Evolutionary conservation across 2,797 vertebrate genomes (phyloP).

Genomic region (Protonibea diacanthus): DNA sequence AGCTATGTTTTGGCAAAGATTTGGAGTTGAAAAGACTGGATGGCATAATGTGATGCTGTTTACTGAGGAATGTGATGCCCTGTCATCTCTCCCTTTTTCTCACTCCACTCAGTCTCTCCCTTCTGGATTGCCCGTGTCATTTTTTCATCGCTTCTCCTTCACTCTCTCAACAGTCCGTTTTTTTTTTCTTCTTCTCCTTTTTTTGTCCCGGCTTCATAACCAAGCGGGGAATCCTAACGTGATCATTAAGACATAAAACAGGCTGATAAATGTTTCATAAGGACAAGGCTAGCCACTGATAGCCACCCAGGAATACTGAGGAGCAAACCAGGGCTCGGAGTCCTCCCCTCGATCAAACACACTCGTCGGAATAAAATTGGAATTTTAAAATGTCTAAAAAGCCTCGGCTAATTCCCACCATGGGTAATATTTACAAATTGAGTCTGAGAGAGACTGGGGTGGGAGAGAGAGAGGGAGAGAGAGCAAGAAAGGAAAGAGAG

Average conservation of each 20-base stretch:
- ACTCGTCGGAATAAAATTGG: constrained; percentile 82
- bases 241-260: constrained; percentile 89
- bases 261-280: constrained; percentile 89
- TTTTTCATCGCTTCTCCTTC: constrained; percentile 67
- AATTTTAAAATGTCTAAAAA: constrained; percentile 86
- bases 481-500: constrained; percentile 68
- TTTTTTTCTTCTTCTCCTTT: constrained; percentile 5
- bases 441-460: constrained; percentile 78
- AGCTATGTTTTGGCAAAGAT: constrained; percentile 84
- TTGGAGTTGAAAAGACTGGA: constrained; percentile 81
- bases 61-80: constrained; percentile 79
- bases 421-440: constrained; percentile 89
- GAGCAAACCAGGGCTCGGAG: constrained; percentile 68
- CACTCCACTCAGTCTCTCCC: constrained; percentile 61
- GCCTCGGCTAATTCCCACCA: constrained; percentile 83
- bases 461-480: constrained; percentile 55
- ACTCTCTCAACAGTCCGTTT: constrained; percentile 59
- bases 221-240: constrained; percentile 86
- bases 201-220: constrained; percentile 78
- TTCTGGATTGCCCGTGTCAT: constrained; percentile 64
- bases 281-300: constrained; percentile 84
- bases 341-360: constrained; percentile 79
- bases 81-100: constrained; percentile 69
- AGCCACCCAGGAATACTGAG: constrained; percentile 84
- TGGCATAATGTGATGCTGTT: constrained; percentile 80